Base-by-base conservation (phyloP, 2,888 invertebrate species). In the Drosophila nr. fundita region DNA sequence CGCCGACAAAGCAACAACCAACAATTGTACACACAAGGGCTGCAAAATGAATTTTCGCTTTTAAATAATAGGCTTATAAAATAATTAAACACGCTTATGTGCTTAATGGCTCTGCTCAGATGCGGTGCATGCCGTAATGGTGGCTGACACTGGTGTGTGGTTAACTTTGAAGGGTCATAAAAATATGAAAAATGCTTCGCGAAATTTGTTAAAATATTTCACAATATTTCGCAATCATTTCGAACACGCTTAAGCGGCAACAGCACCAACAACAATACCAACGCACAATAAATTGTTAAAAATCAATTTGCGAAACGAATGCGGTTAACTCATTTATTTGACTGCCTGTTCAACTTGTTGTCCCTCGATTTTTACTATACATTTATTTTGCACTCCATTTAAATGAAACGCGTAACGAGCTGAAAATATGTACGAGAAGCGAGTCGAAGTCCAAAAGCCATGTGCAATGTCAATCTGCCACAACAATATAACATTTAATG, bases 1-100 rank as follows among this genome's bases (percentile, higher is more conserved):
- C 36, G 50, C 52, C 34, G 70, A 59, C 61, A 70, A 76, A 59
- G 71, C 78, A 74, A 67, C 68, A 79, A 76, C 62, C 72, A 85
- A 81, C 81, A 85, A 81, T 82, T 82, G 71, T 65, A 61, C 32
- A 59, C 62, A 73, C 68, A 65, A 61, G 64, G 53, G 62, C 58
- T 61, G 63, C 15, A 38, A 83, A 83, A 82, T 89, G 82, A 76
- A 79, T 87, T 77, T 73, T 67, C 73, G 68, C 72, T 82, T 76
- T 79, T 80, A 70, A 68, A 86, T 83, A 87, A 89, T 89, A 81
- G 81, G 87, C 81, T 87, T 87, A 83, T 79, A 71, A 81, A 82
- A 84, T 83, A 88, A 84, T 83, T 87, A 81, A 83, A 82, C 68
- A 62, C 78, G 68, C 79, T 82, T 81, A 76, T 54, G 57, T 55